phyloP scores from a whole-genome alignment of 2,888 invertebrate species.

The Dermolepida albohirtum region DNA sequence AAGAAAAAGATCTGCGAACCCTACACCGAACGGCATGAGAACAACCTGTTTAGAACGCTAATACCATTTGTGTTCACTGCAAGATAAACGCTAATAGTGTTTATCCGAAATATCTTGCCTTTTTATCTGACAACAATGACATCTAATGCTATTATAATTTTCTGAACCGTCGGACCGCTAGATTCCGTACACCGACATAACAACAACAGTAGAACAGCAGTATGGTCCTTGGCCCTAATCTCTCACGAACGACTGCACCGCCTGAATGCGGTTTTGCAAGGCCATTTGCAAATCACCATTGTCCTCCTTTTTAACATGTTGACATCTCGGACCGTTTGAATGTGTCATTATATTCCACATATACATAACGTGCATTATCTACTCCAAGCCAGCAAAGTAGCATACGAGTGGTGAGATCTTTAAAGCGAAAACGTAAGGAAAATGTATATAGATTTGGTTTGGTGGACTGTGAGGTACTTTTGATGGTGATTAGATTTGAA shows the following conservation, averaged over 20 bases:
- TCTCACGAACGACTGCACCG: conserved; percentile 31
- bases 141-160: conserved; percentile 43
- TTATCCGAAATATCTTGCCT: conserved; percentile 34
- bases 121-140: conserved; percentile 38
- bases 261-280: conserved; percentile 28
- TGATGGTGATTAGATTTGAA: no score
- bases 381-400: conserved; percentile 1
- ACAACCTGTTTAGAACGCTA: conserved; percentile 7
- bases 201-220: conserved; percentile 2
- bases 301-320: conserved; percentile 31
- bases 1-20: no score
- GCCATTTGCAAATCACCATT: conserved; percentile 39
- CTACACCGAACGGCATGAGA: neutral
- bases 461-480: no score
- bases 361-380: neutral
- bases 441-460: no score
- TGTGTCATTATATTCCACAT: conserved; percentile 20
- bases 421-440: no score
- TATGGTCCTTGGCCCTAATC: conserved; percentile 29
- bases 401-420: neutral
- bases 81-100: conserved; percentile 24
- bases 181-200: conserved; percentile 19
- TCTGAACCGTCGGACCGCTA: conserved; percentile 15
- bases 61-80: conserved; percentile 10
- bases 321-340: conserved; percentile 26